Conservation (phyloP, 2,797 vertebrate genomes). For the Setipinna tenuifilis region DNA sequence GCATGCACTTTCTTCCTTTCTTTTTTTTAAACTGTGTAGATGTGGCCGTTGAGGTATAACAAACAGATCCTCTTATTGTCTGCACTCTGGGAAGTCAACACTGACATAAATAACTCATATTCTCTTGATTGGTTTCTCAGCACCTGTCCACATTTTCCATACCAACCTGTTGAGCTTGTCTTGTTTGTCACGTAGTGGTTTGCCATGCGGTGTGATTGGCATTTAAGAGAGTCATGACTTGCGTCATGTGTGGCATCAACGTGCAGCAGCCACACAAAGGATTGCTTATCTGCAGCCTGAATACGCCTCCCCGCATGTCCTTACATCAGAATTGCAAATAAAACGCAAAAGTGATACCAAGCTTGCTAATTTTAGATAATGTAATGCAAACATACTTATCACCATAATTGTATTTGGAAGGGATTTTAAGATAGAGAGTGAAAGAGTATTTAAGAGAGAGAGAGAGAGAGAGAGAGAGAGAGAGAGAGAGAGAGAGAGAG, state of each 20-base stretch:
- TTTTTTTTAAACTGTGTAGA: not conserved
- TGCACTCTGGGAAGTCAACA: not conserved
- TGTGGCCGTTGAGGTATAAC: not conserved
- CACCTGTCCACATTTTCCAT: constrained; percentile 28
- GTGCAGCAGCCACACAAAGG: constrained; percentile 26
- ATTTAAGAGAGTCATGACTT: constrained; percentile 10
- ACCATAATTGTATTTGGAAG: not conserved
- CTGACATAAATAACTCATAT: constrained; percentile 20
- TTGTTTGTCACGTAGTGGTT: constrained; percentile 29
- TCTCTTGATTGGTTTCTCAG: constrained; percentile 29
- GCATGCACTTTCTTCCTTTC: not conserved
- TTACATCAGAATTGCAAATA: not conserved
- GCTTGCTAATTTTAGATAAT: not conserved
- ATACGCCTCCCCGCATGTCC: not conserved
- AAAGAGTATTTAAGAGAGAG: not conserved
- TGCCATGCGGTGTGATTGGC: constrained; percentile 29
- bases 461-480: constrained; percentile 51
- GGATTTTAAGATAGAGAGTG: not conserved
- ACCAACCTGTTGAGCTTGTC: constrained; percentile 39
- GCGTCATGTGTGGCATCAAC: constrained; percentile 34
- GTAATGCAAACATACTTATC: not conserved
- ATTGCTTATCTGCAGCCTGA: constrained; percentile 6
- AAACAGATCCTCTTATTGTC: constrained; percentile 1
- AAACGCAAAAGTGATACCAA: constrained; percentile 1
- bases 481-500: constrained; percentile 13